Conservation (phyloP, 2,797 vertebrate genomes). For the Macropus fuliginosus region DNA sequence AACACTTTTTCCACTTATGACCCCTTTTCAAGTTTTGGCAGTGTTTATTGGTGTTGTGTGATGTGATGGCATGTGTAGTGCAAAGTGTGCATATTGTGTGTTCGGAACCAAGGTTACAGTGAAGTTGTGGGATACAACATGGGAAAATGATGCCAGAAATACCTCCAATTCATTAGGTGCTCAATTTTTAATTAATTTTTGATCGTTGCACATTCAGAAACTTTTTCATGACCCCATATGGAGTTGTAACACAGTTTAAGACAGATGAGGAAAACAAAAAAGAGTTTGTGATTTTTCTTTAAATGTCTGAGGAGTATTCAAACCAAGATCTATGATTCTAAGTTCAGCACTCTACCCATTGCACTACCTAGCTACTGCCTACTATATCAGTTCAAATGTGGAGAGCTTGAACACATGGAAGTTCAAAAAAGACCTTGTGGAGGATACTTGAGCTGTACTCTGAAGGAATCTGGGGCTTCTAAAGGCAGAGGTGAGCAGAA, state of each 20-base stretch:
- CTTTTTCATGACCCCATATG: too few relatives aligned
- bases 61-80: too few relatives aligned
- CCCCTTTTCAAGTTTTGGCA: too few relatives aligned
- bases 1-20: not conserved
- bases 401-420: not conserved
- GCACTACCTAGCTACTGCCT: not conserved
- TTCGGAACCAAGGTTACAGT: too few relatives aligned
- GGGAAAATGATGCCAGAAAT: too few relatives aligned
- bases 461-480: not conserved
- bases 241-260: too few relatives aligned
- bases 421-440: not conserved
- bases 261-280: conserved; percentile 26
- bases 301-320: not conserved
- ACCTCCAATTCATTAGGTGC: too few relatives aligned
- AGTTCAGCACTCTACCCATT: not conserved
- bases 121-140: too few relatives aligned
- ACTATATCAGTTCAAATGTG: not conserved
- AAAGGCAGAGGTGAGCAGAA: not conserved
- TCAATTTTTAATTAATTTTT: too few relatives aligned
- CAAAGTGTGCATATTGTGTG: too few relatives aligned
- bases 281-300: not conserved
- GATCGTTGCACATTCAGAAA: too few relatives aligned
- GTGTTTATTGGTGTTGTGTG: too few relatives aligned
- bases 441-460: not conserved
- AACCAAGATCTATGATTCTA: not conserved